Evolutionary conservation across 2,113 vertebrate species (phyloP), one percentile per base, ranked within the genome.

Genomic region (Telmatochromis sp.): DNA sequence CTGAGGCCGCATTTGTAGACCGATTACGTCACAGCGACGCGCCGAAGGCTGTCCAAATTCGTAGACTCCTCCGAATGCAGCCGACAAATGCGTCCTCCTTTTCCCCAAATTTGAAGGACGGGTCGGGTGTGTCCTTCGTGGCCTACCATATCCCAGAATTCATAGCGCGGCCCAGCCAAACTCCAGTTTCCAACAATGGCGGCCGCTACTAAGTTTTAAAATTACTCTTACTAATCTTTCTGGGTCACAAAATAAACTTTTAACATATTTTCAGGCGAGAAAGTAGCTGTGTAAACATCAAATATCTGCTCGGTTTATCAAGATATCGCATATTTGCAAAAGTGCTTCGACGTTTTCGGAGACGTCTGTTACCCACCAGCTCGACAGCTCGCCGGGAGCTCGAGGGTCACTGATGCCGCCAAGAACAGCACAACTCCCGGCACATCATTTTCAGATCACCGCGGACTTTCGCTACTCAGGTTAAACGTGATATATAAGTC

Each of bases 181-280:
- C 7, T 19, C 0, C 15, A 19, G 49, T 53, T 53, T 53, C 51
- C 5, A 0, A 0, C 9, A 53, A 53, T 53, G 1, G 5, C 0
- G 1, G 19, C 51, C 0, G 0, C 19, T 53, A 21, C 19, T 11
- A 6, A 21, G 51, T 21, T 53, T 21, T 53, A 21, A 53, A 4
- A 53, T 53, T 4, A 11, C 51, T 53, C 19, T 0, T 21, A 53
- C 0, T 53, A 21, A 0, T 53, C 51, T 53, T 53, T 53, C 19
- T 53, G 51, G 19, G 3, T 21, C 51, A 11, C 51, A 21, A 53
- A 53, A 53, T 53, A 21, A 21, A 21, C 51, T 11, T 53, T 21
- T 53, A 21, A 53, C 9, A 53, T 11, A 53, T 10, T 21, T 53
- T 53, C 51, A 53, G 51, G 19, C 0, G 2, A 21, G 5, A 53